These are phyloP conservation scores for Drosophila subobscura DNA, from an alignment of 1,140 invertebrate genomes.

Conservation along the genomic window DNA sequence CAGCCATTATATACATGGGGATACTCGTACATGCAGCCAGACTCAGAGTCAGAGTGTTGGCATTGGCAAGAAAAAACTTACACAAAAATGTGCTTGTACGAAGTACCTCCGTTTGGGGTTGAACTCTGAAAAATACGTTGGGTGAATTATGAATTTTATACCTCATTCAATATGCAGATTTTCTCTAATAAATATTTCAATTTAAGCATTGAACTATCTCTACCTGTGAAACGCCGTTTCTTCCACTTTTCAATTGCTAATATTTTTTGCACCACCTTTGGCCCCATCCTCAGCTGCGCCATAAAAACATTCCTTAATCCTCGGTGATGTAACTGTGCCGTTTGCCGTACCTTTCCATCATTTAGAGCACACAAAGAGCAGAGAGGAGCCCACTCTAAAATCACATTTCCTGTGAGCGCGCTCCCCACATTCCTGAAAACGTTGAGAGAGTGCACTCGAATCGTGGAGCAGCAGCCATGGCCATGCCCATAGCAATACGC, in stretches of 20 bases:
- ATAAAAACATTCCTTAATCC: neutral
- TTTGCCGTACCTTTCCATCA: neutral
- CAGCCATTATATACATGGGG: conserved; percentile 37
- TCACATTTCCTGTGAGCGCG: conserved; percentile 8
- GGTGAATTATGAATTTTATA: no score
- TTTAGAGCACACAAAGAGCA: conserved; percentile 4
- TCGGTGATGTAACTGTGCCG: neutral
- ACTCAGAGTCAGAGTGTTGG: conserved; percentile 3
- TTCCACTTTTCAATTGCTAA: neutral
- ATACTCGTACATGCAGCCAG: conserved; percentile 8
- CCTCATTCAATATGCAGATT: no score
- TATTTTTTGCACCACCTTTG: neutral
- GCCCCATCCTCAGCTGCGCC: neutral
- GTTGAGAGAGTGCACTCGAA: conserved; percentile 26
- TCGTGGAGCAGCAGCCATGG: conserved; percentile 7
- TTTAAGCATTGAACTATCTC: no score
- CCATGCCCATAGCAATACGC: neutral
- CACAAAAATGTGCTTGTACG: neutral
- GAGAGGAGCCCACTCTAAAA: neutral
- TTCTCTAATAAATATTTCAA: no score
- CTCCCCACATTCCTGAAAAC: conserved; percentile 30
- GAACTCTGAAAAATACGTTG: no score
- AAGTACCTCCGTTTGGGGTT: neutral
- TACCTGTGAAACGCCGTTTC: no score
- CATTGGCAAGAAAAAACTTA: neutral